Percentiles rank a stretch among this genome's conserved stretches.
Conservation (phyloP, 1,140 invertebrate genomes). For the Chymomyza costata region DNA sequence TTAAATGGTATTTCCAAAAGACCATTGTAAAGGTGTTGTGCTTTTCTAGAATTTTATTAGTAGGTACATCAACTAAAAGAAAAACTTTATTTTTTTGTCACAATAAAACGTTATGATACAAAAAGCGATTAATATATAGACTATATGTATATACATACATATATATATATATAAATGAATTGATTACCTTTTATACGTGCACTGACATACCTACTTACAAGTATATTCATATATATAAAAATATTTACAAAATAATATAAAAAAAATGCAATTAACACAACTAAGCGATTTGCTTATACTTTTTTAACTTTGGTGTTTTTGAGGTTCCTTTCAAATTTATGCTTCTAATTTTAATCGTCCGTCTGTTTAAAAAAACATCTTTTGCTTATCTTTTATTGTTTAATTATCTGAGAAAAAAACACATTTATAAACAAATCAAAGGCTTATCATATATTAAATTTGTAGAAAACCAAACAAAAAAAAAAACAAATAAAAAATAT, state of each 20-base stretch:
- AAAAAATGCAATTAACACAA: slow-evolving; percentile 58
- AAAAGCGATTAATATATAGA: slow-evolving; percentile 36
- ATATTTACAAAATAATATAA: slow-evolving; percentile 42
- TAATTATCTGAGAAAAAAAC: slow-evolving; percentile 1
- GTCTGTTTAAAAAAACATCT: slow-evolving; percentile 8
- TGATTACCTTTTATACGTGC: slow-evolving; percentile 71
- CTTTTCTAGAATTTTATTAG: slow-evolving; percentile 75
- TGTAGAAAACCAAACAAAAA: slow-evolving; percentile 42
- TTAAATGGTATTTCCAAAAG: slow-evolving; percentile 74
- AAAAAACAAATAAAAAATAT: slow-evolving; percentile 37
- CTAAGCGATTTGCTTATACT: slow-evolving; percentile 30
- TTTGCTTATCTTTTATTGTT: neutral
- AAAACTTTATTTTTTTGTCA: slow-evolving; percentile 67
- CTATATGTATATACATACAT: slow-evolving; percentile 31
- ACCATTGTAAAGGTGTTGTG: slow-evolving; percentile 75
- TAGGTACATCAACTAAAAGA: slow-evolving; percentile 47
- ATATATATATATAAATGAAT: slow-evolving; percentile 52
- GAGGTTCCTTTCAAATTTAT: slow-evolving; percentile 23
- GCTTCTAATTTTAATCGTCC: no score
- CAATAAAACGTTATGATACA: slow-evolving; percentile 58
- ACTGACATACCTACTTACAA: slow-evolving; percentile 67
- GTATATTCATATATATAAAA: slow-evolving; percentile 38
- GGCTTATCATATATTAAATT: slow-evolving; percentile 59
- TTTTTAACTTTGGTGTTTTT: slow-evolving; percentile 15
- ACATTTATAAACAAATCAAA: slow-evolving; percentile 46